Evolutionary conservation across 2,113 vertebrate species (phyloP).

Genomic region (Plecotus auritus): DNA sequence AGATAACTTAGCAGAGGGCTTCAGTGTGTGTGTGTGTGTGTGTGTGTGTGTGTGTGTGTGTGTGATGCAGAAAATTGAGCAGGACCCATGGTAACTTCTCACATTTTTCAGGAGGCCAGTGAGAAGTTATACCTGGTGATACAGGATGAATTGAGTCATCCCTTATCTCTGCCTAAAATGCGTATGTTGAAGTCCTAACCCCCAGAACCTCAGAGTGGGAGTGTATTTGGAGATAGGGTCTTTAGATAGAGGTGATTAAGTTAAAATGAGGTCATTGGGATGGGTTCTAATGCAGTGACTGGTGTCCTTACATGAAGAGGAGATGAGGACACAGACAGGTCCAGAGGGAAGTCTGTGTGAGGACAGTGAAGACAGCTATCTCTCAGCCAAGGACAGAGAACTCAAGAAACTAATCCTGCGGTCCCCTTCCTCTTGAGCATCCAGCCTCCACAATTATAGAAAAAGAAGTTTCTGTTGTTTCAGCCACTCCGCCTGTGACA

Average conservation of each 20-base stretch:
- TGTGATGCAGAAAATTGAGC: not conserved
- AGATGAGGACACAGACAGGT: not conserved
- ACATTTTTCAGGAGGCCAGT: not conserved
- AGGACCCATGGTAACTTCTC: not conserved
- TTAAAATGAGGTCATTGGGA: not conserved
- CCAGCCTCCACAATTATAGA: not conserved
- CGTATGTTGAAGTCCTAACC: not conserved
- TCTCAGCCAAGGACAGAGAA: not conserved
- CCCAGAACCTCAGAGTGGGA: not conserved
- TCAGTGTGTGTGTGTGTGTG: not conserved
- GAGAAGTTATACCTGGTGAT: not conserved
- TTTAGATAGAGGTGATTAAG: not conserved
- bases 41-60: not conserved
- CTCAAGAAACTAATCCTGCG: not conserved
- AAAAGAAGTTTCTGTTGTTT: not conserved
- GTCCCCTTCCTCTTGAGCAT: not conserved
- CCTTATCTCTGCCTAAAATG: not conserved
- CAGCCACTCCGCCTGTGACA: not conserved
- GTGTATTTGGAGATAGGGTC: not conserved
- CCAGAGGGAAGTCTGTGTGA: not conserved
- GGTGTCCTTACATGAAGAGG: not conserved
- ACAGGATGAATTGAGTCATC: not conserved
- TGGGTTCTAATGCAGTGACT: not conserved
- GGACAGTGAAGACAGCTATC: not conserved
- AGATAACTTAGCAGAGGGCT: not conserved